Conservation (phyloP, 2,113 vertebrate genomes). For the Egretta garzetta region DNA sequence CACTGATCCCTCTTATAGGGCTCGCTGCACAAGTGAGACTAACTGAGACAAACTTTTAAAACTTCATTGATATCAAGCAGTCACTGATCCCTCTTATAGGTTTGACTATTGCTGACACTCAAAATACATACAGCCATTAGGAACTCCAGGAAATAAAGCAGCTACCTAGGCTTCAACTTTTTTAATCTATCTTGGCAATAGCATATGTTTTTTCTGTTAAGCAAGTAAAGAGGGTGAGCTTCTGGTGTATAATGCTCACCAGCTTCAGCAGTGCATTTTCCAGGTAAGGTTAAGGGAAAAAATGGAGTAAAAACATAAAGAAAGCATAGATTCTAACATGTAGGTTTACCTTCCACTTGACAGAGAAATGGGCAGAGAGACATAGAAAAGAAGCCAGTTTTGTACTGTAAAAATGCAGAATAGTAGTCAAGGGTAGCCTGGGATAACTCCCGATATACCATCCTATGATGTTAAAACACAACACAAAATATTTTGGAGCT, state of each 20-base stretch:
- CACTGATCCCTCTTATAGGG: background rate
- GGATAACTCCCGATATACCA: background rate
- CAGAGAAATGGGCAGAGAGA: background rate
- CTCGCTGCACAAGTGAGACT: too few species aligned
- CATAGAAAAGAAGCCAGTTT: background rate
- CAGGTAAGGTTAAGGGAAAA: background rate
- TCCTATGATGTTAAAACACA: background rate
- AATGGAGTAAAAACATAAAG: background rate
- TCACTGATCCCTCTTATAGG: background rate
- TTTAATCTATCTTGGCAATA: background rate
- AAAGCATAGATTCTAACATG: background rate
- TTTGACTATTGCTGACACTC: background rate
- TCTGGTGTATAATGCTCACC: background rate
- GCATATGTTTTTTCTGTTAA: background rate
- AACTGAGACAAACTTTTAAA: background rate
- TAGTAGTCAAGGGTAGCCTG: background rate
- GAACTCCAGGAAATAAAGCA: slow-evolving; percentile 20
- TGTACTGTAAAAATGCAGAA: background rate
- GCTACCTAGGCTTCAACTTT: background rate
- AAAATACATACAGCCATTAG: background rate
- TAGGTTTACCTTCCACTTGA: background rate
- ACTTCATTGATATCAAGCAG: background rate
- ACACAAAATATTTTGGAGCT: background rate
- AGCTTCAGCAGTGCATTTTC: background rate
- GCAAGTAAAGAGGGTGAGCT: background rate